These are phyloP conservation scores for Drosophila bipectinata DNA, from an alignment of 1,140 invertebrate genomes.

Conservation along the genomic window DNA sequence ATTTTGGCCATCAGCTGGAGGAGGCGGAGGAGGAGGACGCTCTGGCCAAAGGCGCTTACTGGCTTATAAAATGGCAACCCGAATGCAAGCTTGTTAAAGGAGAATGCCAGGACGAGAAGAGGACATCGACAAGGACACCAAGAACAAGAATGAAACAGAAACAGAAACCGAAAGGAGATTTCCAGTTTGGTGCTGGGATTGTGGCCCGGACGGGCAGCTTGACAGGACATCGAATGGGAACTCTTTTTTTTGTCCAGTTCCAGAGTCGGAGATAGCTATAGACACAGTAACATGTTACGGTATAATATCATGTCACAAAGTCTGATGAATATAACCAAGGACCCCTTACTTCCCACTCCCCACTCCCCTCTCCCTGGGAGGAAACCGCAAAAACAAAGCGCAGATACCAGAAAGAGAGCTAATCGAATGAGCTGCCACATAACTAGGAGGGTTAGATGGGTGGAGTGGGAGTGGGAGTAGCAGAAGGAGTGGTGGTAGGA, in stretches of 20 bases:
- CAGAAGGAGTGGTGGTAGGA: no score
- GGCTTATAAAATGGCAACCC: constrained; percentile 53
- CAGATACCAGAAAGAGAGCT: constrained; percentile 15
- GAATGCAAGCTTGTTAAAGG: constrained; percentile 24
- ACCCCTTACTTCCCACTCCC: background rate
- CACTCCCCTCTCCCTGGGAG: background rate
- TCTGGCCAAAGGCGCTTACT: constrained; percentile 56
- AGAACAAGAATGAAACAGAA: background rate
- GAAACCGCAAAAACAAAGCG: constrained; percentile 25
- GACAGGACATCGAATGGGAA: constrained; percentile 25
- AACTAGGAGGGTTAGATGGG: no score
- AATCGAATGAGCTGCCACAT: constrained; percentile 29
- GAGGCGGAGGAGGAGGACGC: background rate
- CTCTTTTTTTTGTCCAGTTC: background rate
- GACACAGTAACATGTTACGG: constrained; percentile 26
- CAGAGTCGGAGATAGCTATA: constrained; percentile 8
- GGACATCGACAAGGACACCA: background rate
- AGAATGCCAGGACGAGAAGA: constrained; percentile 8
- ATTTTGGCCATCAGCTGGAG: background rate
- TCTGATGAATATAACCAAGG: constrained; percentile 32
- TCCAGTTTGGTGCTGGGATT: constrained; percentile 28
- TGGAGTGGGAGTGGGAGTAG: no score
- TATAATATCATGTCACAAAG: constrained; percentile 42
- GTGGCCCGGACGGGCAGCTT: constrained; percentile 1
- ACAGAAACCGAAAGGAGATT: constrained; percentile 13